Conservation (phyloP, 2,888 invertebrate species). For the Heteromyza rotundicornis region DNA sequence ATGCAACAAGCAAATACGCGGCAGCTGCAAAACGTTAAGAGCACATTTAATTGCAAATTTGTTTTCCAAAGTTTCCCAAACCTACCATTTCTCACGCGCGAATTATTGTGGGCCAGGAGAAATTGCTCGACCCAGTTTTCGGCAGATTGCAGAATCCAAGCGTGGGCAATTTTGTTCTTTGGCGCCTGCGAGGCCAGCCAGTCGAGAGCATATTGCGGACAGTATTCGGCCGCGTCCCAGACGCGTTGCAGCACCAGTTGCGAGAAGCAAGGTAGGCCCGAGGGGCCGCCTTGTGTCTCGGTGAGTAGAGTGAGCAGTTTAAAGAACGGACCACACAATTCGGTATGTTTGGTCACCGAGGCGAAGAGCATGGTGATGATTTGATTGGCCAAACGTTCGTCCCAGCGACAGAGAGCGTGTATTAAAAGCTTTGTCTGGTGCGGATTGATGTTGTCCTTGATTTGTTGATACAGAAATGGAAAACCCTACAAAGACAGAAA, state of each 20-base stretch:
- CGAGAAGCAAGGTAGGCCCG: constrained; percentile 89
- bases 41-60: too few relatives aligned
- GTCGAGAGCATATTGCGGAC: constrained; percentile 89
- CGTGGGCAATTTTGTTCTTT: constrained; percentile 87
- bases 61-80: constrained; percentile 3
- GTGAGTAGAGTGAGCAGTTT: constrained; percentile 87
- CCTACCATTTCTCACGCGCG: constrained; percentile 81
- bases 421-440: constrained; percentile 91
- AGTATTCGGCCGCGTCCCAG: constrained; percentile 89
- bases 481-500: constrained; percentile 72
- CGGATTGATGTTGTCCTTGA: constrained; percentile 89
- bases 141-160: constrained; percentile 90
- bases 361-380: constrained; percentile 90
- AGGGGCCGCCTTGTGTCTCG: constrained; percentile 77
- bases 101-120: constrained; percentile 82
- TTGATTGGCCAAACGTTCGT: constrained; percentile 85
- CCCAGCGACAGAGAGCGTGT: constrained; percentile 89
- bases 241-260: constrained; percentile 85
- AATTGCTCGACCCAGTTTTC: constrained; percentile 92
- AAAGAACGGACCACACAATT: constrained; percentile 90
- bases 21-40: constrained; percentile 69
- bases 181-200: constrained; percentile 88
- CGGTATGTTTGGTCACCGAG: constrained; percentile 88
- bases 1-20: constrained; percentile 84
- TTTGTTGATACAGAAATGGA: constrained; percentile 93